Evolutionary conservation across 2,113 vertebrate species (phyloP).

Genomic region (Piaya cayana): DNA sequence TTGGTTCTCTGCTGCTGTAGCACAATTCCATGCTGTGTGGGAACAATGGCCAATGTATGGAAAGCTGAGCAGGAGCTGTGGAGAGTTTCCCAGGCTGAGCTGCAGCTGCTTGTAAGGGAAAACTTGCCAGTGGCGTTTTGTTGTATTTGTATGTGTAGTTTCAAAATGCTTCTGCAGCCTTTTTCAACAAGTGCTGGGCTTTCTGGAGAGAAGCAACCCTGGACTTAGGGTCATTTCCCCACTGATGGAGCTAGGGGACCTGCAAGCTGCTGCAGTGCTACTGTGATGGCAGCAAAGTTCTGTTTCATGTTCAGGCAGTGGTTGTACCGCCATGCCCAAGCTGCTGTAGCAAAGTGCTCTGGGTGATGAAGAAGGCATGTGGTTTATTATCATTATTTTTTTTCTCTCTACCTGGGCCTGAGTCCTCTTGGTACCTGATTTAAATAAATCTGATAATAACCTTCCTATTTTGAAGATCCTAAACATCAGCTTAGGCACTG

Average conservation of each 20-base stretch:
- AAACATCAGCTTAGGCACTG: background rate
- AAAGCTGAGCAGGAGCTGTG: background rate
- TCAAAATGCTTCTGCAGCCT: background rate
- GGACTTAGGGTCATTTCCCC: background rate
- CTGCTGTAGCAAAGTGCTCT: background rate
- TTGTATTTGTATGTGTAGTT: background rate
- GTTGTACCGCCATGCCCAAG: background rate
- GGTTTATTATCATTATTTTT: background rate
- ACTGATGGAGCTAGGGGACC: background rate
- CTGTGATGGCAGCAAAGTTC: background rate
- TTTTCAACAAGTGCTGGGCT: background rate
- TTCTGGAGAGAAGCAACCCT: background rate
- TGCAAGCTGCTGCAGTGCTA: background rate
- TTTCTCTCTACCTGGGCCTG: background rate
- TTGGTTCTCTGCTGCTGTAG: background rate
- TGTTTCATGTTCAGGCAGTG: rapidly evolving
- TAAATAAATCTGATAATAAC: background rate
- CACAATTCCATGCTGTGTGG: rapidly evolving
- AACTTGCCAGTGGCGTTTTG: background rate
- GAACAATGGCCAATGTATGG: background rate
- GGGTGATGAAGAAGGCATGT: background rate
- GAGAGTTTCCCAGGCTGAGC: background rate
- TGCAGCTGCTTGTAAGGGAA: background rate
- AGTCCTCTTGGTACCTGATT: background rate
- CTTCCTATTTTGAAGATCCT: background rate